Percentiles rank a stretch among this genome's conserved stretches.
phyloP scores from a whole-genome alignment of 2,113 vertebrate species.

The Murina feae region DNA sequence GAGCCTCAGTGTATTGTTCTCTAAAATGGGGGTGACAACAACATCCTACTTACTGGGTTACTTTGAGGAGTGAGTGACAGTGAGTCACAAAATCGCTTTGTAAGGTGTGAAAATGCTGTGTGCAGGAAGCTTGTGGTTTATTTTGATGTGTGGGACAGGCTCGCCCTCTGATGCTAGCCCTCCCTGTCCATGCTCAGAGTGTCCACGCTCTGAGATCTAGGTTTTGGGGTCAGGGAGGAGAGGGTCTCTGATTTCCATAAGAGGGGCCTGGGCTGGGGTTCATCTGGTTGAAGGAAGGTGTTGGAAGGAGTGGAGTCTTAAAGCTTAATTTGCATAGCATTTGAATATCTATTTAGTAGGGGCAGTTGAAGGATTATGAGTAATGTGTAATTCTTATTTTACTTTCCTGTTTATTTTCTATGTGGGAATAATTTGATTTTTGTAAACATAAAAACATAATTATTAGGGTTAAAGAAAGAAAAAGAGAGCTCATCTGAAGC shows the following conservation, averaged over 20 bases:
- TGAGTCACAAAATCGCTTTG: not conserved
- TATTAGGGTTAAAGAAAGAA: not conserved
- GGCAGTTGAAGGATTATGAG: not conserved
- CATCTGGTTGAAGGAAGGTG: not conserved
- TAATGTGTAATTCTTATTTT: not conserved
- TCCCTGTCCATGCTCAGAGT: too few relatives aligned
- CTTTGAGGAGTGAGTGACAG: not conserved
- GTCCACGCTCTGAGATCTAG: not conserved
- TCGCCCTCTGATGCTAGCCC: not conserved
- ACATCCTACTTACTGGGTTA: not conserved
- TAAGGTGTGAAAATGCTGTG: not conserved
- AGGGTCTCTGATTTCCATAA: not conserved
- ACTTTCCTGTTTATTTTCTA: not conserved
- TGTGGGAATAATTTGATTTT: not conserved
- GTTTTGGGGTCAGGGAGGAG: not conserved
- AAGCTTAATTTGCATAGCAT: not conserved
- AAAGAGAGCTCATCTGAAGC: not conserved
- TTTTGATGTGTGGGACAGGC: not conserved
- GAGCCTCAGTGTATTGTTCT: not conserved
- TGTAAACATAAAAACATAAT: not conserved
- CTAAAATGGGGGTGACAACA: not conserved
- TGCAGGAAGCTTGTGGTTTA: not conserved
- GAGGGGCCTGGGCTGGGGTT: too few relatives aligned
- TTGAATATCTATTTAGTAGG: not conserved
- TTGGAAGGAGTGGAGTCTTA: not conserved